These are phyloP conservation scores for Falco berigora DNA, from an alignment of 2,797 vertebrate species.

Conservation along the genomic window DNA sequence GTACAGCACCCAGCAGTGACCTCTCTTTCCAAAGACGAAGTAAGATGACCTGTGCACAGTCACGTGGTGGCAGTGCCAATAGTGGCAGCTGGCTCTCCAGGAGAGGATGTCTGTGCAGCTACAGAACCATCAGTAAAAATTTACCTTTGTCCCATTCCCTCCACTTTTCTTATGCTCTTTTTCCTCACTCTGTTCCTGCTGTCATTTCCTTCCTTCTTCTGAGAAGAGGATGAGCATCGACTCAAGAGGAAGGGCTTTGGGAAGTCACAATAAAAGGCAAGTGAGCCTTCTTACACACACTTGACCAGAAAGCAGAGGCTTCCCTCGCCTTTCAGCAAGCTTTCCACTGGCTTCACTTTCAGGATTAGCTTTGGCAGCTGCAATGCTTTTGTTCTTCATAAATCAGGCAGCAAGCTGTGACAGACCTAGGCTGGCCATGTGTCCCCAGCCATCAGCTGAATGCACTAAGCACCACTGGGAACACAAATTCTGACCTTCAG, in stretches of 20 bases:
- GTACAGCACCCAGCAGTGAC: rapidly evolving
- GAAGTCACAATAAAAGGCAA: neutral
- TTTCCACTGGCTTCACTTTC: neutral
- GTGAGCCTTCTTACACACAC: rapidly evolving
- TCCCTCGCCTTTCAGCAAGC: neutral
- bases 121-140: neutral
- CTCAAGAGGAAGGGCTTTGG: neutral
- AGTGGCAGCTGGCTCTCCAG: neutral
- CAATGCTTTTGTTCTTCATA: neutral
- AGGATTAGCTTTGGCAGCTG: neutral
- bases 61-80: neutral
- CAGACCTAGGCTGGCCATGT: neutral
- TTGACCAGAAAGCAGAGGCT: neutral
- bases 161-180: neutral
- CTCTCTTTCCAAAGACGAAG: neutral
- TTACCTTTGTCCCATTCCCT: neutral
- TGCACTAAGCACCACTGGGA: neutral
- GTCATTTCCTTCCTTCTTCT: neutral
- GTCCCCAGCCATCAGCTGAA: neutral
- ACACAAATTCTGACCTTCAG: neutral
- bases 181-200: neutral
- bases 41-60: neutral
- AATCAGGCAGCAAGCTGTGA: neutral
- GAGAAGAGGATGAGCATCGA: neutral
- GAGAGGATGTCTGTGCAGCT: too few relatives aligned